phyloP scores from a whole-genome alignment of 2,888 invertebrate species.

The Unio delphinus region DNA sequence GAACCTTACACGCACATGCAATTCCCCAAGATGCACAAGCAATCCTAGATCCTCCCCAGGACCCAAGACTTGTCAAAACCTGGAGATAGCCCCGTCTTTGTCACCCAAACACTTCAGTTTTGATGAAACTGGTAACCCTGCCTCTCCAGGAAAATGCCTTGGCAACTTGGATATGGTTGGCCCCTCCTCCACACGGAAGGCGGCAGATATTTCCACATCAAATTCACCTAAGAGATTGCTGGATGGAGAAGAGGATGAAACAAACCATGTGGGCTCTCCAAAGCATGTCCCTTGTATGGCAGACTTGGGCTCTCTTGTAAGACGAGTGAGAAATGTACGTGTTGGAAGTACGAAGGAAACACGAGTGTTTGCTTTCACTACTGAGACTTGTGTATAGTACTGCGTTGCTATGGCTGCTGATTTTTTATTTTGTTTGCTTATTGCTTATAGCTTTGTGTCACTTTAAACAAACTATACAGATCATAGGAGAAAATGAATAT shows the following conservation, averaged over 20 bases:
- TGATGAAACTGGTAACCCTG: neutral
- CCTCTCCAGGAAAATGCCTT: conserved; percentile 1
- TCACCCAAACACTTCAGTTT: conserved; percentile 1
- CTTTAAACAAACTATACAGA: too few species aligned
- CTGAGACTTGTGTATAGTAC: conserved; percentile 53
- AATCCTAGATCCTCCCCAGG: neutral
- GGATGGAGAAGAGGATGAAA: conserved; percentile 23
- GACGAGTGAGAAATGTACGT: conserved; percentile 63
- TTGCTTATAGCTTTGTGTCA: too few species aligned
- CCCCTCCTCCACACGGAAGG: conserved; percentile 11
- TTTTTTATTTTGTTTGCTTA: too few species aligned
- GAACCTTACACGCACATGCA: too few species aligned
- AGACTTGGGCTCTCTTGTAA: conserved; percentile 59
- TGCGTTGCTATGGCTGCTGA: too few species aligned
- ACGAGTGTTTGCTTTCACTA: conserved; percentile 48
- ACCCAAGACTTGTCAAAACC: neutral
- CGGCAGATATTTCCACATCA: conserved; percentile 15
- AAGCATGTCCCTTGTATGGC: conserved; percentile 54
- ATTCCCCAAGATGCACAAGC: too few species aligned
- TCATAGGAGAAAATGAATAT: too few species aligned
- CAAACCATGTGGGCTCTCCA: conserved; percentile 36
- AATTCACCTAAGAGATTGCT: conserved; percentile 26
- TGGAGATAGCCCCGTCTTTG: neutral
- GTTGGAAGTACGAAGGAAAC: conserved; percentile 64
- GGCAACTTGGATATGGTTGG: conserved; percentile 8